These are phyloP conservation scores for Chaetura pelagica DNA, from an alignment of 2,113 vertebrate species.

Conservation along the genomic window DNA sequence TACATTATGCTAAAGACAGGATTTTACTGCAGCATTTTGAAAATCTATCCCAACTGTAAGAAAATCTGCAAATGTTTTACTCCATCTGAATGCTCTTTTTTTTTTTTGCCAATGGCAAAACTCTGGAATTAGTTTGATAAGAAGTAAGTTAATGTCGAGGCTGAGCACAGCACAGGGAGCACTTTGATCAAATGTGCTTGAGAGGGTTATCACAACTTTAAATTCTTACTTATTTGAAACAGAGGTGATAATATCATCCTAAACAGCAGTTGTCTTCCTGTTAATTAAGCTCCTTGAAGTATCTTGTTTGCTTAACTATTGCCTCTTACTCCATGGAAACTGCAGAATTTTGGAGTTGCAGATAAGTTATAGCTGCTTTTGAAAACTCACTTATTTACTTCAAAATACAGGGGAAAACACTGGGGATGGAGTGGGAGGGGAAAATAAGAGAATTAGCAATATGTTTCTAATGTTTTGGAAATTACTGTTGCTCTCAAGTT, in stretches of 20 bases:
- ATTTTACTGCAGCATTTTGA: constrained; percentile 33
- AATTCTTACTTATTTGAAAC: neutral
- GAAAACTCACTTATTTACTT: neutral
- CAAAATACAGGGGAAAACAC: neutral
- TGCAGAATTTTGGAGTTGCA: neutral
- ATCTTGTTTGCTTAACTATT: neutral
- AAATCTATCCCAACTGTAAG: neutral
- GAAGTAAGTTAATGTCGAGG: constrained; percentile 2
- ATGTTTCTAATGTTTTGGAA: neutral
- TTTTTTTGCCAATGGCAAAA: constrained; percentile 49
- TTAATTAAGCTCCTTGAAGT: neutral
- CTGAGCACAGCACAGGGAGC: neutral
- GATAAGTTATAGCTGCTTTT: neutral
- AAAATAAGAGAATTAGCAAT: neutral
- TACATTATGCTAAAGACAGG: neutral
- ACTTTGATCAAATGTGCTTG: neutral
- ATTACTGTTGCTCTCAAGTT: neutral
- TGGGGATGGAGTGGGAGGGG: neutral
- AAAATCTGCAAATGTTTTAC: neutral
- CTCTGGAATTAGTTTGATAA: constrained; percentile 32
- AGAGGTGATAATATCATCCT: neutral
- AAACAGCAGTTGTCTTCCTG: neutral
- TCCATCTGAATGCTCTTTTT: neutral
- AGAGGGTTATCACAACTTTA: neutral
- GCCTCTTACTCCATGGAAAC: neutral